Percentiles rank a stretch among this genome's conserved stretches.
These are phyloP conservation scores for Lepeophtheirus salmonis DNA, from an alignment of 1,140 invertebrate species.

Conservation along the genomic window DNA sequence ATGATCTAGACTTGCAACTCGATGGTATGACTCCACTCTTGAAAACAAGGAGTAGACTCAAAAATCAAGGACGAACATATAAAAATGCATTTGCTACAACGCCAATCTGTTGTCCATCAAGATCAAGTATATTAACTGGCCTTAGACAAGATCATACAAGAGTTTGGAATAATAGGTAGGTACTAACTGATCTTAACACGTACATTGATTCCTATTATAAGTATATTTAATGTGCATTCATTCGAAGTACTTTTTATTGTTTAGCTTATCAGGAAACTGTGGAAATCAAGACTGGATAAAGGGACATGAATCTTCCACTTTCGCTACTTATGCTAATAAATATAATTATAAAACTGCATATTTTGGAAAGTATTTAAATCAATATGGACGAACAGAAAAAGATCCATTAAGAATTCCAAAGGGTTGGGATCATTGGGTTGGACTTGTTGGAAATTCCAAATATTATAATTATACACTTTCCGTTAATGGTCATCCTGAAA, in stretches of 20 bases:
- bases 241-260: too few species aligned
- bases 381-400: constrained; percentile 40
- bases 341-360: constrained; percentile 56
- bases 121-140: constrained; percentile 64
- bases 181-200: too few species aligned
- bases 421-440: constrained; percentile 63
- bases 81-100: constrained; percentile 32
- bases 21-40: constrained; percentile 57
- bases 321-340: constrained; percentile 42
- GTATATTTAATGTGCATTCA: too few species aligned
- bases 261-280: constrained; percentile 60
- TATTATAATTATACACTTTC: constrained; percentile 77
- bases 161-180: constrained; percentile 52
- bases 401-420: constrained; percentile 48
- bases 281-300: constrained; percentile 44
- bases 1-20: constrained; percentile 61
- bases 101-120: constrained; percentile 70
- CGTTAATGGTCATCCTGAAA: constrained; percentile 45
- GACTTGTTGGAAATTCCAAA: constrained; percentile 57
- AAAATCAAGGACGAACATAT: constrained; percentile 38
- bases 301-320: constrained; percentile 40
- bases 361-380: constrained; percentile 67
- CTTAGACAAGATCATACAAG: constrained; percentile 62
- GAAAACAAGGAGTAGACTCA: constrained; percentile 53
- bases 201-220: too few species aligned